Evolutionary conservation across 2,113 vertebrate species (phyloP), one percentile per base, ranked within the genome.

Genomic region (Cynocephalus volans): DNA sequence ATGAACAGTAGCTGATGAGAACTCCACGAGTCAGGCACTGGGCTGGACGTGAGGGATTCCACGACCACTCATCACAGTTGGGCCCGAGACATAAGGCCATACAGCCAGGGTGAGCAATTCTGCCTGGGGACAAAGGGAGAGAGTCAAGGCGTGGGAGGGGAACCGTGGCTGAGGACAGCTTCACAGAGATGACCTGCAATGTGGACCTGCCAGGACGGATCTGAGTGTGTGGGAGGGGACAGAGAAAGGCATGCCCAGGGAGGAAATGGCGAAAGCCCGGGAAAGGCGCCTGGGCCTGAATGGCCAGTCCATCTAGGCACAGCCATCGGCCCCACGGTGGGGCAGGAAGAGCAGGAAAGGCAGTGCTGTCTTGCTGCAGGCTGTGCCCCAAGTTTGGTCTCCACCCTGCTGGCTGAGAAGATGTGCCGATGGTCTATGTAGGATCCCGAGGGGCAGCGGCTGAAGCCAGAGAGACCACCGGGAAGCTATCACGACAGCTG

Each of bases 261-360:
- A 62, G 31, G 36, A 48, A 13, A 12, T 8, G 41, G 75, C 0
- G 6, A 56, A 41, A 75, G 60, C 23, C 33, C 41, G 4, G 41
- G 41, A 41, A 8, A 28, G 67, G 54, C 26, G 62, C 50, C 89
- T 3, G 0, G 72, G 92, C 95, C 41, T 85, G 96, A 36, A 50
- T 12, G 62, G 89, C 82, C 36, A 26, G 76, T 96, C 45, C 3
- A 0, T 88, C 67, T 77, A 54, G 93, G 50, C 88, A 24, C 31
- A 26, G 18, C 10, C 11, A 3, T 1, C 12, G 56, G 87, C 58
- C 45, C 73, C 45, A 1, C 1, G 33, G 67, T 28, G 3, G 31
- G 69, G 45, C 80, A 64, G 64, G 79, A 88, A 17, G 45, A 86
- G 58, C 93, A 64, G 67, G 91, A 95, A 88, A 90, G 56, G 50